Base-by-base conservation (phyloP, 2,888 invertebrate genomes). In the Trachelus tabidus region DNA sequence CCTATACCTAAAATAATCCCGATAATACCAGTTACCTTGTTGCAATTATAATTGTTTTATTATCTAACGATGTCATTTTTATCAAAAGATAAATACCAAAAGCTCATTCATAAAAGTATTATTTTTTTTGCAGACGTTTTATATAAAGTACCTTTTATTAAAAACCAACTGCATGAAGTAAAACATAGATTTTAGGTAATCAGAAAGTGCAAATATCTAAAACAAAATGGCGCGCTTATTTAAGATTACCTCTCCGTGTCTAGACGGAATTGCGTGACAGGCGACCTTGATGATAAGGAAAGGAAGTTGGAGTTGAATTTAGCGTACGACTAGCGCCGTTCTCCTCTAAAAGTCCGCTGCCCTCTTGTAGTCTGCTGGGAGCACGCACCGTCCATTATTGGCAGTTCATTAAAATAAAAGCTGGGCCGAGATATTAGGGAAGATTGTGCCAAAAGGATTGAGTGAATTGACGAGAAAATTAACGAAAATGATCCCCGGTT, bases 401-500 rank as follows among this genome's bases (percentile, higher is more conserved):
- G 34, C 71, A 71, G 71, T 23, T 33, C 31, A 23, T 2, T 23
- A 23, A 9, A 56, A 56, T 23, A 31, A 40, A n/a, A 37, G 12
- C 35, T 35, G 35, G 6, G 34, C 75, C 31, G 73, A 79, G 34
- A 75, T 68, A 40, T 77, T 77, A 23, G 68, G 75, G 33, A 73
- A 77, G 74, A 31, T 77, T 6, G 69, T 73, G 30, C 75, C 76
- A 73, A 73, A 34, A 77, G 73, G 76, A 76, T 73, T 79, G 34
- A 56, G 1, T 56, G 9, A 56, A 68, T 35, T 73, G 71, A 34
- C 35, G 30, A 15, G 68, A 75, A 40, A 40, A 68, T 37, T 11
- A 34, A 76, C 68, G 79, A 89, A 89, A 86, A 93, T 93, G 93
- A 89, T 93, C 82, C 92, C 92, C 56, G 91, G 87, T 81, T 92